phyloP scores from a whole-genome alignment of 1,140 invertebrate genomes.

The Rhagoletis pomonella region DNA sequence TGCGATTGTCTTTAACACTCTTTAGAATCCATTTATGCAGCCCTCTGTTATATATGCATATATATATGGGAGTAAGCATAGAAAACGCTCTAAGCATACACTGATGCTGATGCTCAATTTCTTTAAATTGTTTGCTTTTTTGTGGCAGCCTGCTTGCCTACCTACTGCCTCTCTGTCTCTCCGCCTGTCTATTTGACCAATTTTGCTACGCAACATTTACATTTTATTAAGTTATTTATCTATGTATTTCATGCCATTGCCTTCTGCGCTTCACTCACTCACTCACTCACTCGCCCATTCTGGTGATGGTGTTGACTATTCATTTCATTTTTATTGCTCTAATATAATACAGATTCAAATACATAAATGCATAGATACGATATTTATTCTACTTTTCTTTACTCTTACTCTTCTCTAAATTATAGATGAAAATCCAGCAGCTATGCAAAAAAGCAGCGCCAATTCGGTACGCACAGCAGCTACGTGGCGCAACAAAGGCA shows the following conservation, averaged over 20 bases:
- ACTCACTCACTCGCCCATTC: neutral
- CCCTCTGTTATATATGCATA: too few relatives aligned
- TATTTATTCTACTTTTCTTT: neutral
- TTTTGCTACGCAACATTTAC: conserved; percentile 18
- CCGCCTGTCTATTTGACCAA: neutral
- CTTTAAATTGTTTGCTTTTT: conserved; percentile 47
- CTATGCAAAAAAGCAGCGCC: conserved; percentile 69
- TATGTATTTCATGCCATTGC: neutral
- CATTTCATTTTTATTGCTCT: conserved; percentile 14
- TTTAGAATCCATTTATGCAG: too few relatives aligned
- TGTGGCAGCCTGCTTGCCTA: neutral
- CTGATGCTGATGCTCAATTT: neutral
- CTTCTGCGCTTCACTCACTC: neutral
- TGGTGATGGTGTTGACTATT: neutral
- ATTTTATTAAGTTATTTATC: conserved; percentile 43
- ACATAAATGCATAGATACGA: neutral
- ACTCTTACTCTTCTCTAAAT: conserved; percentile 41
- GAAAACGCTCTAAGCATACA: neutral
- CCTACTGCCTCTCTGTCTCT: neutral
- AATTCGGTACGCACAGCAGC: neutral
- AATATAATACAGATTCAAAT: neutral
- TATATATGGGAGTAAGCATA: too few relatives aligned
- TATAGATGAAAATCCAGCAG: conserved; percentile 72
- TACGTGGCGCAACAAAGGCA: neutral
- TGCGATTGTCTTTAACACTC: too few relatives aligned